These are phyloP conservation scores for Sinhomidia bicolor DNA, from an alignment of 2,888 invertebrate genomes.

Conservation along the genomic window DNA sequence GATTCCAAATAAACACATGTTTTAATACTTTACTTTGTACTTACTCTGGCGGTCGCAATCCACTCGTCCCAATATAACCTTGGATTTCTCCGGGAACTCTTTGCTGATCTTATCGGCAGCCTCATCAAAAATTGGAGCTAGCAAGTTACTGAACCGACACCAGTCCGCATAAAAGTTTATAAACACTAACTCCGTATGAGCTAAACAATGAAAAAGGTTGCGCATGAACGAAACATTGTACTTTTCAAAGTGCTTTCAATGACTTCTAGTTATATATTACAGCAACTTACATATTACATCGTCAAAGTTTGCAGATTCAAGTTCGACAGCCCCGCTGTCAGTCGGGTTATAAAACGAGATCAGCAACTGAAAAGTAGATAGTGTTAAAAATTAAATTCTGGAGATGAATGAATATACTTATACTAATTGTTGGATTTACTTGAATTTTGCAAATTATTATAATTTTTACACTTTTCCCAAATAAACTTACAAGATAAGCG, in stretches of 20 bases:
- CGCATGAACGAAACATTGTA: no score
- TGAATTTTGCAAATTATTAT: no score
- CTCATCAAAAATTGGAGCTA: slow-evolving; percentile 98
- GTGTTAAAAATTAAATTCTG: background rate
- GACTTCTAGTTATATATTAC: no score
- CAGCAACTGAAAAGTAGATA: slow-evolving; percentile 83
- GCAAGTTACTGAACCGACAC: slow-evolving; percentile 98
- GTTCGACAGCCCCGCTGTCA: slow-evolving; percentile 91
- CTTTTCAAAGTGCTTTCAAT: no score
- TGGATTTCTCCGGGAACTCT: slow-evolving; percentile 87
- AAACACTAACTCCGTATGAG: slow-evolving; percentile 97
- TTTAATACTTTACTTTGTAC: no score
- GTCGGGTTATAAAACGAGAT: slow-evolving; percentile 88
- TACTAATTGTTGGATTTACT: no score
- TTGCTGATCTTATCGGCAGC: slow-evolving; percentile 92
- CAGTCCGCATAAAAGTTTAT: slow-evolving; percentile 92
- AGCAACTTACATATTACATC: slow-evolving; percentile 92
- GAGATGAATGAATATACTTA: no score
- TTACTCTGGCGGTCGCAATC: slow-evolving; percentile 96
- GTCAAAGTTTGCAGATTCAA: slow-evolving; percentile 91
- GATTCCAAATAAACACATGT: no score
- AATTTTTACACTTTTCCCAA: no score
- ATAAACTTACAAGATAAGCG: slow-evolving; percentile 73
- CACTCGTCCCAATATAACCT: slow-evolving; percentile 96
- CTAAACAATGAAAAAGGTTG: no score